Base-by-base conservation (phyloP, 1,140 invertebrate genomes). In the Carcinoscorpius rotundicauda region DNA sequence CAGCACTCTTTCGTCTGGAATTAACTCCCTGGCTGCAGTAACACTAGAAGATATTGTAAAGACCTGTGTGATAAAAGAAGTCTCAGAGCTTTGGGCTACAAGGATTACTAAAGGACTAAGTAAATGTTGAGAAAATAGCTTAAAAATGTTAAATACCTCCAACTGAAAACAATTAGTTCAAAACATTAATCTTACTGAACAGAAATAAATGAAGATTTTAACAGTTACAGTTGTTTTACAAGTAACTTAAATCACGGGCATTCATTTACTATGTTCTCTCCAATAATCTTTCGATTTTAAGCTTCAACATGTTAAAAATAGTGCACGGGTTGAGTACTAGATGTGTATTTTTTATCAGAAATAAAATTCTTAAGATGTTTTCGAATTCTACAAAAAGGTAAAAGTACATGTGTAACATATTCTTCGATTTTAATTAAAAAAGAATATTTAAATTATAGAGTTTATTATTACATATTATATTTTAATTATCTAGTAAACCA, bases 21-120 rank as follows among this genome's bases (percentile, higher is more conserved):
- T 96, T 59, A 96, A 95, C 75, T 93, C 92, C 0, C 77, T 97
- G 60, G 86, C 93, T 0, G 92, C 93, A 0, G 88, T 96, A 3
- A 87, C 88, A 4, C 86, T 91, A 72, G 87, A 96, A 77, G 93
- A 97, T 77, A 83, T 94, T 63, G 77, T 93, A 0, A 84, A 82
- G 60, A 84, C 84, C 4, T 78, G 85, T 3, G 82, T 87, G 50
- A 82, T 82, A 8, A 82, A 86, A 29, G 81, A 84, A 50, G 11
- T 69, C 4, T n/a, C 64, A 51, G 64, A 69, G 59, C 10, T 69
- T 9, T 66, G 68, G 74, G 86, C 86, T 56, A 87, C 68, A 1
- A 78, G 84, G 62, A 72, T 88, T 60, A 82, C 81, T 3, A 70
- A 70, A 59, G 4, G 8, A 1, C 11, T 69, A 52, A 68, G 69